These are phyloP conservation scores for Thamnaconus septentrionalis DNA, from an alignment of 2,113 vertebrate genomes.

Conservation along the genomic window DNA sequence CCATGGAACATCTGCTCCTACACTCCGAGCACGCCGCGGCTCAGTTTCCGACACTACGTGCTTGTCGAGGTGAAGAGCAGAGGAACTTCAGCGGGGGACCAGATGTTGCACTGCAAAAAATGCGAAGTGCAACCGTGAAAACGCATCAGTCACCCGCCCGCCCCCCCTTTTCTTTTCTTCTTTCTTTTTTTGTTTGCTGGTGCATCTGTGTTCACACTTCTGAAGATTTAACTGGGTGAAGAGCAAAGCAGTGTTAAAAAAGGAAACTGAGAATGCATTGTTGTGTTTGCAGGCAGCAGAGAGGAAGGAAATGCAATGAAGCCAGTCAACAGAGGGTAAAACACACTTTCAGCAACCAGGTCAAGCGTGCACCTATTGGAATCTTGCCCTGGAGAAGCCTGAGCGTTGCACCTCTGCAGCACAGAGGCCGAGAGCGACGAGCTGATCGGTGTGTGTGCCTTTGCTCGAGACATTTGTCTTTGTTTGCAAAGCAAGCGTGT, in stretches of 20 bases:
- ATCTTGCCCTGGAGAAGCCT: constrained; percentile 46
- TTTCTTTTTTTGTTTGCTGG: constrained; percentile 3
- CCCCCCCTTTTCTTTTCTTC: no score
- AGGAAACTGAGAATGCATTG: constrained; percentile 43
- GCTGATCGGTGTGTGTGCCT: constrained; percentile 29
- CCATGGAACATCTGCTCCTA: constrained; percentile 19
- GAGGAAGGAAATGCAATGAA: constrained; percentile 57
- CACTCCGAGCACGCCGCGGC: constrained; percentile 15
- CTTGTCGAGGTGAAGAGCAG: constrained; percentile 12
- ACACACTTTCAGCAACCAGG: constrained; percentile 63
- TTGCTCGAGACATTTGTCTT: constrained; percentile 42
- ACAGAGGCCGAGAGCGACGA: not conserved
- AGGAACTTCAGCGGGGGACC: constrained; percentile 4
- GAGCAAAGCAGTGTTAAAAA: constrained; percentile 13
- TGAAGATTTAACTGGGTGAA: constrained; percentile 8
- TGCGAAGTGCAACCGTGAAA: constrained; percentile 18
- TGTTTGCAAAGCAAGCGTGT: constrained; percentile 41
- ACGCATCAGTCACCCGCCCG: not conserved
- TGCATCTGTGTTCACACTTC: not conserved
- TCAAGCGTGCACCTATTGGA: constrained; percentile 62
- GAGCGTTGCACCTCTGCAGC: constrained; percentile 10
- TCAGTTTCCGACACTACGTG: constrained; percentile 20
- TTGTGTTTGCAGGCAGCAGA: constrained; percentile 19
- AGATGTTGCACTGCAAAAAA: constrained; percentile 37
- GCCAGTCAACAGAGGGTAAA: constrained; percentile 68